Percentiles rank a stretch among this genome's conserved stretches.
phyloP scores from a whole-genome alignment of 92 coral and sea anemone genomes.

The Phenganax subtilis region DNA sequence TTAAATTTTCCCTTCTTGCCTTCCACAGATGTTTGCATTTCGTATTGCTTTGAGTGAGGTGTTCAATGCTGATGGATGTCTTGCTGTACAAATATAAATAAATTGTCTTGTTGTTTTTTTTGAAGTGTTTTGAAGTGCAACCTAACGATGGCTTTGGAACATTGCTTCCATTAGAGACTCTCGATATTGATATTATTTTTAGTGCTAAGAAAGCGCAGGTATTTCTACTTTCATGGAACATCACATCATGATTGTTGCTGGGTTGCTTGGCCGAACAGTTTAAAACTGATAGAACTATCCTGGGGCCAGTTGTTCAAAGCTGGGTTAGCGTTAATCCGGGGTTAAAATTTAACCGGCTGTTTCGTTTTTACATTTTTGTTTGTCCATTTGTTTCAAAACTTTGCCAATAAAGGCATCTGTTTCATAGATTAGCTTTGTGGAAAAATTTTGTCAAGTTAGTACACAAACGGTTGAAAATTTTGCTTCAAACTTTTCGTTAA shows the following conservation, averaged over 20 bases:
- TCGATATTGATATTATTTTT: conserved; percentile 86
- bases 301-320: no score
- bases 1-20: neutral
- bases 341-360: no score
- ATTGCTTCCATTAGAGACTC: conserved; percentile 81
- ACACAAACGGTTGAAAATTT: no score
- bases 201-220: conserved; percentile 98
- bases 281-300: neutral
- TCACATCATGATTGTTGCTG: neutral
- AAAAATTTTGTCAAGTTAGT: no score
- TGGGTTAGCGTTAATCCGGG: no score
- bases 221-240: neutral
- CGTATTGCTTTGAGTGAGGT: no score
- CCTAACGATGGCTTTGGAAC: conserved; percentile 99
- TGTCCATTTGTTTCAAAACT: no score
- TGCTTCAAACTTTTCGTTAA: no score
- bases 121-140: conserved; percentile 92
- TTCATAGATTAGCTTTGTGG: no score
- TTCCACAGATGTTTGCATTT: neutral
- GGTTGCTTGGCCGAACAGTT: neutral
- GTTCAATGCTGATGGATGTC: no score
- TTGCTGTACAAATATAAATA: neutral
- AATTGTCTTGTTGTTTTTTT: neutral
- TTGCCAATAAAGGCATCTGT: no score
- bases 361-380: no score